Evolutionary conservation across 2,888 invertebrate species (phyloP), one percentile per base, ranked within the genome.

Genomic region (Agrenia bidenticulata): DNA sequence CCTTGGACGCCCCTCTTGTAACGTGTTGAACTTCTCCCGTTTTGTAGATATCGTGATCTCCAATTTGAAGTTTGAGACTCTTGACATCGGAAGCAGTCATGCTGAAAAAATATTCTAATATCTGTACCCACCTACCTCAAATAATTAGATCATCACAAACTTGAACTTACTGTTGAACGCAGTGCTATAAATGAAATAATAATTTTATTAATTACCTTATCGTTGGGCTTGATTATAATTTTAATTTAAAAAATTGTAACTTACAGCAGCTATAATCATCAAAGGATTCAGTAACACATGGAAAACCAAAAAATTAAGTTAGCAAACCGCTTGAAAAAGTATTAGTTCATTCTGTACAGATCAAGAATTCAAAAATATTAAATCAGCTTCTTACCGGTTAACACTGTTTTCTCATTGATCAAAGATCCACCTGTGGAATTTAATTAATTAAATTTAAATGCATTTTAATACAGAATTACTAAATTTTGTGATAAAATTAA

Each of bases 1-100:
- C 42, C 69, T 91, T 84, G n/a, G 45, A 45, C 1, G 66, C 67
- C 32, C 49, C 64, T 19, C 68, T 57, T 21, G 27, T 63, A n/a
- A 61, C 62, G 37, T 66, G 63, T 17, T 64, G 55, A 7, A 57
- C 55, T 1, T 70, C 70, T 1, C 21, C 50, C 11, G 58, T 39
- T 21, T 66, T 50, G 37, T 68, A 62, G 13, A 73, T 55, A 54
- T 70, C 66, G 39, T 69, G 58, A 23, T 71, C 70, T 15, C 73
- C 73, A 13, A 73, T 56, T 21, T 63, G 57, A 13, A 73, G 51
- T 15, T 60, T 26, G n/a, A 73, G 26, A 57, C 62, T 56, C 2
- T 53, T 27, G 1, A 73, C 70, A 39, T 69, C 71, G 7, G 57
- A 27, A 24, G 61, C 53, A 2, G 37, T 69, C 70, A 73, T 67